These are phyloP conservation scores for Hipposideros larvatus DNA, from an alignment of 2,797 vertebrate genomes.

Conservation along the genomic window DNA sequence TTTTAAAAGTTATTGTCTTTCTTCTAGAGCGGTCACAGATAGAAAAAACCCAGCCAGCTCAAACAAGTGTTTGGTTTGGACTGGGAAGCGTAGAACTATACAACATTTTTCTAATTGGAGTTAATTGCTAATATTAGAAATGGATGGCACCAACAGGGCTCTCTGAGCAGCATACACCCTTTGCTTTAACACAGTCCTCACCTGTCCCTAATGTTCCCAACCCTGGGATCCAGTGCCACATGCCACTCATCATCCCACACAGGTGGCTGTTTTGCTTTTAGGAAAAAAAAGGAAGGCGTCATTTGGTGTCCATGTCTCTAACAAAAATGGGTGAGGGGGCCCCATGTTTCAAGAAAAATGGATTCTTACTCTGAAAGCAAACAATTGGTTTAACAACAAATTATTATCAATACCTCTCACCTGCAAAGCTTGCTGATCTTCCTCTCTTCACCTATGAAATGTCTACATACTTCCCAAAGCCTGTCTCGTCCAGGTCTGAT, in stretches of 20 bases:
- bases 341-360: background rate
- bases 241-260: background rate
- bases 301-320: background rate
- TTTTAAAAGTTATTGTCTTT: background rate
- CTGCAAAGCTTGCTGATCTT: background rate
- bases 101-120: background rate
- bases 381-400: background rate
- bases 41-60: background rate
- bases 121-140: background rate
- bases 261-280: background rate
- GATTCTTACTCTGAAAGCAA: background rate
- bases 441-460: slow-evolving; percentile 8
- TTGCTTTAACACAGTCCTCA: background rate
- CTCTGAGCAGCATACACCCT: background rate
- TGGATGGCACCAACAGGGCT: background rate
- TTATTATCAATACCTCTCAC: background rate
- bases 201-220: background rate
- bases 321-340: background rate
- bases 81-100: background rate
- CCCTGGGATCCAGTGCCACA: background rate
- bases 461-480: background rate
- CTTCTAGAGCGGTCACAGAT: slow-evolving; percentile 33
- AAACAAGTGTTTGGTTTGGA: background rate
- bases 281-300: background rate
- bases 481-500: background rate